Evolutionary conservation across 2,113 vertebrate species (phyloP).

Genomic region (Dascyllus trimaculatus): DNA sequence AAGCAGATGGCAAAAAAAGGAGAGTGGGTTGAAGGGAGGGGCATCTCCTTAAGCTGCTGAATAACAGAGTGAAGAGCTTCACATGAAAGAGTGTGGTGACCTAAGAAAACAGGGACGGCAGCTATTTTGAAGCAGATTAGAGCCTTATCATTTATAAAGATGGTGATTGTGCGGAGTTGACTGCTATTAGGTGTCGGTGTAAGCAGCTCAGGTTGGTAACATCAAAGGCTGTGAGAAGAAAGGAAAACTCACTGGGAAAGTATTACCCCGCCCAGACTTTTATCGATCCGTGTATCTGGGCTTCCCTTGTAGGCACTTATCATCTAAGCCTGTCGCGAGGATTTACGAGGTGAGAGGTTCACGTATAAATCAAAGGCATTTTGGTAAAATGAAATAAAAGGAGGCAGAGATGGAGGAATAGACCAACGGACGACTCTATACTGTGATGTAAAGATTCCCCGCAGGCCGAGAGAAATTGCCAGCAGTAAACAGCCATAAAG

Average conservation of each 20-base stretch:
- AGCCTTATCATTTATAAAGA: constrained; percentile 40
- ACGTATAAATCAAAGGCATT: constrained; percentile 49
- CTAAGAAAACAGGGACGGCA: constrained; percentile 33
- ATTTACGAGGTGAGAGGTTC: constrained; percentile 42
- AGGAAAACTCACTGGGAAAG: not conserved
- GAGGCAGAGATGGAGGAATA: constrained; percentile 24
- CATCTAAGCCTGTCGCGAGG: constrained; percentile 18
- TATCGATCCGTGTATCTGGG: constrained; percentile 12
- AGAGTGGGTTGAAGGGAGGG: constrained; percentile 56
- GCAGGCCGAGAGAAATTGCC: constrained; percentile 32
- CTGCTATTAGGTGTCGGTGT: constrained; percentile 12
- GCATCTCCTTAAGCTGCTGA: constrained; percentile 69
- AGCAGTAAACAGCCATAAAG: constrained; percentile 49
- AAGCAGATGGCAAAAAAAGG: constrained; percentile 78
- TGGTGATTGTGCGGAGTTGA: constrained; percentile 14
- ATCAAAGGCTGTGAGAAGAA: not conserved
- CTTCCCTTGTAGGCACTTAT: constrained; percentile 42
- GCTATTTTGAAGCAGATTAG: constrained; percentile 59
- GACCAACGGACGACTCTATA: constrained; percentile 25
- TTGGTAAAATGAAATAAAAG: constrained; percentile 51
- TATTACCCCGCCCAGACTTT: constrained; percentile 27
- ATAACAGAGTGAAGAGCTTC: constrained; percentile 65
- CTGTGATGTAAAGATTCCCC: constrained; percentile 28
- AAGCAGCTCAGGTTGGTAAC: constrained; percentile 12
- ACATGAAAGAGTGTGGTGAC: constrained; percentile 34